Conservation (phyloP, 2,888 invertebrate species). For the Eilema griseolum region DNA sequence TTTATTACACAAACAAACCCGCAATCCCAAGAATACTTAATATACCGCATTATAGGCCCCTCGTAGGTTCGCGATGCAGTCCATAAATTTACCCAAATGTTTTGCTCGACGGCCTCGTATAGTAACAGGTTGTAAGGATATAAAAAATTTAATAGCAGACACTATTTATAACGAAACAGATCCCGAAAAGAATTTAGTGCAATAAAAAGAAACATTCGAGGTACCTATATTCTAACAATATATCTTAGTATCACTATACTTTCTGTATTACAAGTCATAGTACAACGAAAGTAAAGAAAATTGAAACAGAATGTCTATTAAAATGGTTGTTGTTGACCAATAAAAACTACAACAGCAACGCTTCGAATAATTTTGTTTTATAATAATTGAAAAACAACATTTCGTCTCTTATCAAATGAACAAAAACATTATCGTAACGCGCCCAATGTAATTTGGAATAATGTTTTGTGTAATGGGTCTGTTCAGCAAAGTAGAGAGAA, state of each 20-base stretch:
- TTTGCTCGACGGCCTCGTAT: slow-evolving; percentile 52
- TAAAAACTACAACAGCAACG: slow-evolving; percentile 42
- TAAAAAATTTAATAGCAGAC: slow-evolving; percentile 79
- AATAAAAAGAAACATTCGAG: slow-evolving; percentile 35
- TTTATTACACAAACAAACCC: slow-evolving; percentile 23
- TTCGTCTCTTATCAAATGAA: slow-evolving; percentile 74
- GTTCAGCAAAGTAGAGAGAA: slow-evolving; percentile 69
- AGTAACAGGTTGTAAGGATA: slow-evolving; percentile 71
- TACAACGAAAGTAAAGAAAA: slow-evolving; percentile 38
- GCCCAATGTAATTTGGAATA: slow-evolving; percentile 80
- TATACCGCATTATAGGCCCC: slow-evolving; percentile 38
- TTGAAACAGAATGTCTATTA: slow-evolving; percentile 41
- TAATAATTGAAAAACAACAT: slow-evolving; percentile 70
- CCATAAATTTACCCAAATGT: slow-evolving; percentile 62
- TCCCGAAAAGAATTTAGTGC: slow-evolving; percentile 37
- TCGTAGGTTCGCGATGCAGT: slow-evolving; percentile 49
- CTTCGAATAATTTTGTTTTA: slow-evolving; percentile 53
- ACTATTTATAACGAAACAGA: slow-evolving; percentile 65
- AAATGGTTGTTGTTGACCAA: slow-evolving; percentile 41
- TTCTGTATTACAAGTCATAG: slow-evolving; percentile 21
- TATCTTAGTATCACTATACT: slow-evolving; percentile 22
- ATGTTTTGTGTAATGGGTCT: slow-evolving; percentile 79
- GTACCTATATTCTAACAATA: slow-evolving; percentile 19
- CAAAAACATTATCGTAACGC: slow-evolving; percentile 76
- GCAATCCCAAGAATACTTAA: slow-evolving; percentile 35